phyloP scores from a whole-genome alignment of 2,113 vertebrate species.

The Prunella fulvescens region DNA sequence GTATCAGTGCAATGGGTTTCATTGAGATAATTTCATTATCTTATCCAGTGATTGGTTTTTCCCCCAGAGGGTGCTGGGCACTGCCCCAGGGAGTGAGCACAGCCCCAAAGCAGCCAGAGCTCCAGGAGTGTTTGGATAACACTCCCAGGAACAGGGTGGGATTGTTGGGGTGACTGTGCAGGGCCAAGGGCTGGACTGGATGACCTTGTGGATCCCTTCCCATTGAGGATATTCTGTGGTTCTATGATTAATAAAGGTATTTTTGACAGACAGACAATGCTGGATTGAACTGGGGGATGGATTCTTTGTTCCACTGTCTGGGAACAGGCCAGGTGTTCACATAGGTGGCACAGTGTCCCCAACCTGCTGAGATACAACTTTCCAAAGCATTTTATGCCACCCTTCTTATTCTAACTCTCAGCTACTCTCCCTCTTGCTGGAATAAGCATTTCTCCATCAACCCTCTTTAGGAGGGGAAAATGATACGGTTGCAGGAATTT shows the following conservation, averaged over 20 bases:
- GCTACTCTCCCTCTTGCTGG: not conserved
- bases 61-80: not conserved
- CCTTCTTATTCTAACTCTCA: not conserved
- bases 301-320: not conserved
- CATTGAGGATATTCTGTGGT: not conserved
- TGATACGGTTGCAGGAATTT: rapidly evolving
- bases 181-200: not conserved
- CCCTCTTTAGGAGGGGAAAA: not conserved
- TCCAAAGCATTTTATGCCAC: rapidly evolving
- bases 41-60: not conserved
- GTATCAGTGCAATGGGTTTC: not conserved
- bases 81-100: not conserved
- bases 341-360: not conserved
- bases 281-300: not conserved
- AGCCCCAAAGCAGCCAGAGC: not conserved
- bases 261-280: not conserved
- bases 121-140: not conserved
- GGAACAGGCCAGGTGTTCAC: not conserved
- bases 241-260: not conserved
- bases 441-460: not conserved
- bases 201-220: not conserved
- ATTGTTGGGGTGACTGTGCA: not conserved
- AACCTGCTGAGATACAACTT: not conserved
- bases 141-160: not conserved
- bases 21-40: not conserved